Evolutionary conservation across 2,888 invertebrate species (phyloP), one percentile per base, ranked within the genome.

Genomic region (Drosophila testacea): DNA sequence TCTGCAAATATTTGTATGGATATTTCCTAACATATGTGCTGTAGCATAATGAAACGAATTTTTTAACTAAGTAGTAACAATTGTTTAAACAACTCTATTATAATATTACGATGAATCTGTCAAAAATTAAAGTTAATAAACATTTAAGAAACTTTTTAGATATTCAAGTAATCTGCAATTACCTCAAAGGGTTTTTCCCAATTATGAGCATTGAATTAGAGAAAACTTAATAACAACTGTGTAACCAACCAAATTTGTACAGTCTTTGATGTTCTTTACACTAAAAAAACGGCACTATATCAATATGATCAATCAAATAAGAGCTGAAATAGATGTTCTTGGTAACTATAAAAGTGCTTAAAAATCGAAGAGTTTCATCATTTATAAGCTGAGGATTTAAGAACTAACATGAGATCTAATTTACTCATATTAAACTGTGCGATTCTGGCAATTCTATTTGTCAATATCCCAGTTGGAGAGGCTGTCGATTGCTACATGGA

Each of bases 111-210:
- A 16, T 52, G 36, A 27, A 42, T 69, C 71, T 44, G 16, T 51
- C 28, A 11, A 5, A 42, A 28, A 61, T 50, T 28, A 44, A 50
- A 62, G 22, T 46, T 10, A 41, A 50, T 22, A 60, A 28, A 32
- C 22, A 52, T 46, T 44, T 9, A 34, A 28, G 13, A 34, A 11
- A 56, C 22, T 68, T n/a, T 39, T 38, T 55, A 27, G 16, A 41
- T 34, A 27, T 6, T 56, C 4, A 10, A 28, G 16, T 56, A 38
- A 9, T 32, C 7, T 32, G 7, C 32, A 32, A 32, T 9, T 32
- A 30, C 4, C 1, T 30, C 4, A 30, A 30, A 4, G 4, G 30
- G 30, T 30, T 6, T 30, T 30, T 22, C 22, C 22, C 16, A 16
- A 0, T 16, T 16, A 16, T 16, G 16, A 16, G 16, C 16, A 16